Percentiles rank a stretch among this genome's conserved stretches.
phyloP scores from a whole-genome alignment of 2,888 invertebrate genomes.

The Stegophylla sp. region DNA sequence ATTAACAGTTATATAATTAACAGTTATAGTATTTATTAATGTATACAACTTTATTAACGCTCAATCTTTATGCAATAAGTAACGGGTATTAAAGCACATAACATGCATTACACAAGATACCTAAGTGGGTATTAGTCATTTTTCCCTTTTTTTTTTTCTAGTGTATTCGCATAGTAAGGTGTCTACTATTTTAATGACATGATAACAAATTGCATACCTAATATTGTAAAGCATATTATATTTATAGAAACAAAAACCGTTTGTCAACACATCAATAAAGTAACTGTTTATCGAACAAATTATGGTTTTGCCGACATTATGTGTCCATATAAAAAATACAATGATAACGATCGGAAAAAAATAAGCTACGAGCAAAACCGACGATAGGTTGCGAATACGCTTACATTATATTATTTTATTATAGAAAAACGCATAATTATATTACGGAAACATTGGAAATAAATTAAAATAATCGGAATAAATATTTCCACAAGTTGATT shows the following conservation, averaged over 20 bases:
- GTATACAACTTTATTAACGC: too few species aligned
- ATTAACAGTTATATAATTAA: too few species aligned
- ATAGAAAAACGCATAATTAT: neutral
- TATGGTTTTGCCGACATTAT: neutral
- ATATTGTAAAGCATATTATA: neutral
- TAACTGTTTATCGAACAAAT: neutral
- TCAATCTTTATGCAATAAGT: neutral
- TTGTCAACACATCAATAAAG: neutral
- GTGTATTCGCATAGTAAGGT: neutral
- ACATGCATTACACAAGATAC: neutral
- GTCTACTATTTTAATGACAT: neutral
- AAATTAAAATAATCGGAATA: neutral
- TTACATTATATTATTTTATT: neutral
- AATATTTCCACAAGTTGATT: neutral
- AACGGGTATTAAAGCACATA: neutral
- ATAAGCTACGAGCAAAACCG: neutral
- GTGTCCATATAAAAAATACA: too few species aligned
- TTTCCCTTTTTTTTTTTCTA: neutral
- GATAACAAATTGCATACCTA: neutral
- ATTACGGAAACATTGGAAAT: too few species aligned
- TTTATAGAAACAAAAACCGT: neutral
- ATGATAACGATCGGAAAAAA: too few species aligned
- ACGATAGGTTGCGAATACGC: neutral
- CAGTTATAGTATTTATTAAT: too few species aligned
- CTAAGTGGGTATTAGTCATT: neutral